Evolutionary conservation across 2,797 vertebrate genomes (phyloP), one percentile per base, ranked within the genome.

Genomic region (Hafferia zeledoni): DNA sequence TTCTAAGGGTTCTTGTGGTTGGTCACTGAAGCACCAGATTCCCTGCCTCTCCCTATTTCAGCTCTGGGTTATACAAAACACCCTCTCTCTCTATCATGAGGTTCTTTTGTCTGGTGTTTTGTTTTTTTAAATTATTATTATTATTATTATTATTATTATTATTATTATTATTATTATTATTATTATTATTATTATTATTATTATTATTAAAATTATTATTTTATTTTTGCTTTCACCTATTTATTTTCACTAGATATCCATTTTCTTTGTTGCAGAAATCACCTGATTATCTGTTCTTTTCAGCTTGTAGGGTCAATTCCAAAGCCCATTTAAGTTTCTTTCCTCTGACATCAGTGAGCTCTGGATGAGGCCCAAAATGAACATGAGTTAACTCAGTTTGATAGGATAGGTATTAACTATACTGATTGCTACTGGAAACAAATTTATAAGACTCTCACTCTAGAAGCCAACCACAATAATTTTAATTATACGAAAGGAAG

Each of bases 401-500:
- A 90, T 81, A 91, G 83, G 70, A 89, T 87, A 18, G 13, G 49
- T 91, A 93, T 93, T 90, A 91, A 93, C 83, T 77, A 67, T 16
- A 83, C 85, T 88, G 89, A 88, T 94, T 94, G 49, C 53, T 90
- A 95, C 91, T 95, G 80, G 91, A 95, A 96, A 93, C 83, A 93
- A 94, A 94, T 91, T 86, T 86, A 79, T 74, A 77, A 95, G 80
- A n/a, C 53, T 91, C 87, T 95, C 72, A 39, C 43, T 93, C 80
- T 90, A 78, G 80, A 63, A 96, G 91, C 91, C 94, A 95, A 97
- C 93, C 93, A 93, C 95, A 97, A 84, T 95, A 95, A 96, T 93
- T 95, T 97, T 96, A 96, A 96, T 97, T 96, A 97, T 74, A 87
- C 95, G 95, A 94, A 95, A 96, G 95, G 96, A 97, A 97, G 95